Base-by-base conservation (phyloP, 1,140 invertebrate species). In the Paralvinella palmiformis region DNA sequence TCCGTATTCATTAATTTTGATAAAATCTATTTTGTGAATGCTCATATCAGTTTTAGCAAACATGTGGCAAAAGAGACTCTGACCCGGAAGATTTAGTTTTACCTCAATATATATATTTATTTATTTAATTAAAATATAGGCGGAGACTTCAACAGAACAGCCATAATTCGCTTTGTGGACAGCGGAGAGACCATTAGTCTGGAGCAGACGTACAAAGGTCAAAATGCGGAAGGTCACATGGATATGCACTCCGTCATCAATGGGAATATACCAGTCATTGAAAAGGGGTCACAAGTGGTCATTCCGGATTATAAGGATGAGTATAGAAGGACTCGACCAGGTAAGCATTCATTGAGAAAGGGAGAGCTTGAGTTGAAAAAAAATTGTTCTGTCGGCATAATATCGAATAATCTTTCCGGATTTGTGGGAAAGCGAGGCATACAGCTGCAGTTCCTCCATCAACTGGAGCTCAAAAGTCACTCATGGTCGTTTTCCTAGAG, bases 141-240 rank as follows among this genome's bases (percentile, higher is more conserved):
- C 17, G 62, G 62, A 5, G 53, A 55, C 20, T 57, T 63, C 62
- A 63, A 63, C 32, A 50, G 62, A 7, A 63, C 62, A 6, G 50
- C 62, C 24, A 31, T 32, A 17, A 55, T 63, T 24, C 27, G 17
- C 1, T 63, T 32, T 22, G 20, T 27, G 31, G 48, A 29, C 20
- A 52, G 62, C 52, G 61, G 53, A 17, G 50, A 56, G 33, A 59
- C 44, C 41, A 50, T 59, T 41, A 83, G 82, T 15, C 85, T 96
- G 27, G 85, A 84, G 62, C 92, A 94, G 78, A 85, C 85, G 66
- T 96, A 89, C 73, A 79, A 87, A 59, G 94, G 94, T 0, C 83
- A 93, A n/a, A 91, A 96, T 77, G 89, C 93, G 13, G 94, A 91
- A 73, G 91, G 94, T 73, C 91, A 94, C 79, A 78, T 96, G 36